Base-by-base conservation (phyloP, 2,113 vertebrate species). In the Halichoeres trimaculatus region DNA sequence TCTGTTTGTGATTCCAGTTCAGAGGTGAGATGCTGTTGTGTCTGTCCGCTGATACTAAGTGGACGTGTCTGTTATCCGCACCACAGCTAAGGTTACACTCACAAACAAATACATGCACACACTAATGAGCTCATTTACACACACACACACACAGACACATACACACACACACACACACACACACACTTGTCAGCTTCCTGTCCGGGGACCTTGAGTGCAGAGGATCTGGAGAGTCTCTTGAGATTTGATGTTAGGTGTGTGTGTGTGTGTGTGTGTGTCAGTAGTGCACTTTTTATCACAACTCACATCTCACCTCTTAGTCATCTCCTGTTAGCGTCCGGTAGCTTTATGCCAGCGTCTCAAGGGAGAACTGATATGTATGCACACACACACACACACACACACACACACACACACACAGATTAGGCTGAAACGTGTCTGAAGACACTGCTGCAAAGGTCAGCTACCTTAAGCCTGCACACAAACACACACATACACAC, bases 181-280 rank as follows among this genome's bases (percentile, higher is more conserved):
- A 69, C 74, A 77, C 84, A 73, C 85, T 86, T 86, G 79, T 80
- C 68, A 72, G 71, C 87, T 91, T 93, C 91, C 90, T 91, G 78
- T 65, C 55, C 3, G 22, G 57, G 66, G 83, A 82, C 22, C 71
- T 67, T 67, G 82, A 88, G 76, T 87, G 87, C 65, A 74, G 73
- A 72, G 77, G 74, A 88, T 83, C 26, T 81, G 48, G 51, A 65
- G 17, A 70, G 73, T 86, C 89, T 69, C 86, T 66, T 35, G 76
- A 83, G 90, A 80, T 66, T 72, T 70, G 16, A 63, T 41, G 61
- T 65, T 35, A 34, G 24, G 8, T n/a, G 66, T 71, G 63, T 48
- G 73, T 60, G 54, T 68, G 54, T 59, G 57, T 58, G 53, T 38
- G 47, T 64, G 74, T 70, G 56, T 16, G 59, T 62, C 56, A 65